A percentile compares a stretch with the other conserved stretches of the same genome.
These are phyloP conservation scores for Luehdorfia chinensis DNA, from an alignment of 1,140 invertebrate genomes.

Conservation along the genomic window DNA sequence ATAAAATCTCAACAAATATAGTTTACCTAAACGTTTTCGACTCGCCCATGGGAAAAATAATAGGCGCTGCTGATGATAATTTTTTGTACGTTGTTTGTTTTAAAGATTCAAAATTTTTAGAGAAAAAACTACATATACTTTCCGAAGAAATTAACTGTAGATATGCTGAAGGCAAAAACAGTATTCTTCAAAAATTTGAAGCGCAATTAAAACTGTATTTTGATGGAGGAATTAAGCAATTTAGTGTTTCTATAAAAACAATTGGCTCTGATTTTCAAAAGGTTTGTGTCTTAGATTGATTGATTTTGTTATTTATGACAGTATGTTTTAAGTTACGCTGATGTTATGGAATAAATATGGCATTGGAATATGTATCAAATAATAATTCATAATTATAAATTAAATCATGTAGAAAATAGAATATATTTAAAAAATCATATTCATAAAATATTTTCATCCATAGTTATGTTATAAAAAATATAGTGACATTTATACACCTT, in stretches of 20 bases:
- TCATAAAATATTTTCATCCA: too few relatives aligned
- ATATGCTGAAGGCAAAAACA: constrained; percentile 42
- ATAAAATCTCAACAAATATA: constrained; percentile 21
- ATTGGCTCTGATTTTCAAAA: constrained; percentile 63
- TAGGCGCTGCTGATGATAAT: constrained; percentile 47
- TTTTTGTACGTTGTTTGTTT: constrained; percentile 46
- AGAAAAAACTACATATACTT: constrained; percentile 40
- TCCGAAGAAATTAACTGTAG: constrained; percentile 36
- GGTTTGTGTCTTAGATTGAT: constrained; percentile 29
- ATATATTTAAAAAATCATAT: too few relatives aligned
- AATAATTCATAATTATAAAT: too few relatives aligned
- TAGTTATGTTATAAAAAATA: too few relatives aligned
- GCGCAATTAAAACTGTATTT: constrained; percentile 50
- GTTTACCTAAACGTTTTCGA: constrained; percentile 33
- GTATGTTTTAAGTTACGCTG: too few relatives aligned
- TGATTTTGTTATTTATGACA: too few relatives aligned
- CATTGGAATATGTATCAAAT: too few relatives aligned
- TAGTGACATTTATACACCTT: too few relatives aligned
- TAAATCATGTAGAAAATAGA: too few relatives aligned
- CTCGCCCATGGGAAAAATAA: constrained; percentile 43
- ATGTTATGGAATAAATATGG: too few relatives aligned
- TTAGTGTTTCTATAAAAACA: constrained; percentile 48
- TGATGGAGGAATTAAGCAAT: constrained; percentile 44
- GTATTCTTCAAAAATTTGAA: constrained; percentile 40
- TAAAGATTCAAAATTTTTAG: constrained; percentile 53